phyloP scores from a whole-genome alignment of 1,140 invertebrate species.

The Drosophila lowei region DNA sequence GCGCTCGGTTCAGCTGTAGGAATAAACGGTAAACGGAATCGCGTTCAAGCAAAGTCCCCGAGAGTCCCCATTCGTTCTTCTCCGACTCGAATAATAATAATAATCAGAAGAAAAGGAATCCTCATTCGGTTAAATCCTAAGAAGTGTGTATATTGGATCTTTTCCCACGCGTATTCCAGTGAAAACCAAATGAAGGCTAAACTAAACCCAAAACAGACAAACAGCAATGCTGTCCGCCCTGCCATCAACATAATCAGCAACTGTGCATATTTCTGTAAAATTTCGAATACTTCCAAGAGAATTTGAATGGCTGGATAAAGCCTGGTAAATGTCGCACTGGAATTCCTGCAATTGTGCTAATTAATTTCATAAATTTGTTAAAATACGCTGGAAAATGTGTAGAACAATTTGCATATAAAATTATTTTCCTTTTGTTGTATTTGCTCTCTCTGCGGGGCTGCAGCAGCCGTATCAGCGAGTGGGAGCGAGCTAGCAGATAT shows the following conservation, averaged over 20 bases:
- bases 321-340: conserved; percentile 6
- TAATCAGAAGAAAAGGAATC: conserved; percentile 62
- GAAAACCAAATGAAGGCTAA: conserved; percentile 50
- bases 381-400: conserved; percentile 42
- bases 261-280: conserved; percentile 73
- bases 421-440: conserved; percentile 69
- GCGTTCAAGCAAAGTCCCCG: conserved; percentile 59
- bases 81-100: conserved; percentile 67
- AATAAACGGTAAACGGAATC: conserved; percentile 60
- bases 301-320: conserved; percentile 3
- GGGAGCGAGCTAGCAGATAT: conserved; percentile 36
- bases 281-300: conserved; percentile 32
- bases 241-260: conserved; percentile 58
- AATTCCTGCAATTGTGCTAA: conserved; percentile 11
- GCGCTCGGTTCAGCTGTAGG: conserved; percentile 72
- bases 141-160: conserved; percentile 55
- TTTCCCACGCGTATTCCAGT: conserved; percentile 18
- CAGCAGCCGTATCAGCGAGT: conserved; percentile 53
- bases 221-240: background rate
- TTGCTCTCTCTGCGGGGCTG: conserved; percentile 42
- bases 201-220: conserved; percentile 38
- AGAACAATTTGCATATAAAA: conserved; percentile 67
- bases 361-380: conserved; percentile 26
- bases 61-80: conserved; percentile 65
- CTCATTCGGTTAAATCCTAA: conserved; percentile 29